Conservation (phyloP, 1,140 invertebrate species). For the Chironomus tepperi region DNA sequence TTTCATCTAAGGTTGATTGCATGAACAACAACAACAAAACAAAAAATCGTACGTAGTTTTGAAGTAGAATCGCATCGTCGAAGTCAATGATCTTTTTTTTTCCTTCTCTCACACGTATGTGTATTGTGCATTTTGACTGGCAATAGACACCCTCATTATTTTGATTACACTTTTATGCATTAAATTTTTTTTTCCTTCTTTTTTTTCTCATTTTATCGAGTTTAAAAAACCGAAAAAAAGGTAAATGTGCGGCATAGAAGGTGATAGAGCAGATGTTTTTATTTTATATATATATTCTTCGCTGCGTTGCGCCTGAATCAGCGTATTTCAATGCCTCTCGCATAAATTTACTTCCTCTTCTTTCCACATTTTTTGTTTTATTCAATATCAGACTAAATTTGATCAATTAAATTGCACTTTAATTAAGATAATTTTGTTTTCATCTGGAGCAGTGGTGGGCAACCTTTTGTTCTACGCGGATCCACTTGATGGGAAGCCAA, state of each 20-base stretch:
- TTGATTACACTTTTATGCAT: constrained; percentile 20
- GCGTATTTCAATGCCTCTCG: no score
- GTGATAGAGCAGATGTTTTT: constrained; percentile 19
- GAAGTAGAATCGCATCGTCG: background rate
- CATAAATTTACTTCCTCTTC: no score
- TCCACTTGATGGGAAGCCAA: no score
- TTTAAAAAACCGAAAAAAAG: background rate
- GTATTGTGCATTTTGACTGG: background rate
- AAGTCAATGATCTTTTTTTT: background rate
- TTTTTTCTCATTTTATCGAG: background rate
- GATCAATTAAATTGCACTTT: constrained; percentile 3
- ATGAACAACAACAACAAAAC: background rate
- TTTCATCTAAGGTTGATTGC: no score
- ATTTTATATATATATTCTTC: background rate
- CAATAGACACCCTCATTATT: constrained; percentile 22
- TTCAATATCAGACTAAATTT: background rate
- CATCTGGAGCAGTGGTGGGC: no score
- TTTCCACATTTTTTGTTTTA: no score
- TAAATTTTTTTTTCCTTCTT: constrained; percentile 6
- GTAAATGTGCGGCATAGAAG: constrained; percentile 5
- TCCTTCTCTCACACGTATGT: background rate
- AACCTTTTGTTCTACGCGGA: no score
- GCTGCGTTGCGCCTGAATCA: background rate
- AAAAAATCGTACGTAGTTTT: background rate
- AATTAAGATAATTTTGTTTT: constrained; percentile 10